Evolutionary conservation across 2,113 vertebrate species (phyloP), one percentile per base, ranked within the genome.

Genomic region (Saguinus midas): DNA sequence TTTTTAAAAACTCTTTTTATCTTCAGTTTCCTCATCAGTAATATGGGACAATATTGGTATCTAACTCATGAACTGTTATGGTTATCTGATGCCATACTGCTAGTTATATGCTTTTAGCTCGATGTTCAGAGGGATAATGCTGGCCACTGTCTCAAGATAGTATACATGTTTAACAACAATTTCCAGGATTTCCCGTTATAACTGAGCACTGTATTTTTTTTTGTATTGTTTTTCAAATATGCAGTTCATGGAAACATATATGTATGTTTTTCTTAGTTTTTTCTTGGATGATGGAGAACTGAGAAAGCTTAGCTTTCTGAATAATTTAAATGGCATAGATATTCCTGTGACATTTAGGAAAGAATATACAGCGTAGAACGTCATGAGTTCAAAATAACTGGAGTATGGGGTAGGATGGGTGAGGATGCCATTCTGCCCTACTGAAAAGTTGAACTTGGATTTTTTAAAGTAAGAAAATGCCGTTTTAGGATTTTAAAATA

Each of bases 401-500:
- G 43, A 64, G 8, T 25, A 40, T n/a, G 8, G n/a, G 16, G 20
- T 73, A 37, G 37, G 48, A 32, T 72, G 37, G 55, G 20, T 45
- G 18, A 87, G 8, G 64, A 83, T 66, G 68, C 16, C 55, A 35
- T 80, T 85, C n/a, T 93, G 45, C 93, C 2, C 61, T 82, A 29
- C 29, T 1, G 8, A 93, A 79, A 97, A 94, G 35, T 29, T 57
- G 37, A 72, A 64, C 82, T 76, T 93, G 9, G 14, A 40, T 82
- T 84, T 61, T 95, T 82, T 32, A 23, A 73, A 91, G 50, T 50
- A 21, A 81, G 64, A 29, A 80, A 90, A 76, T 52, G 3, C 76
- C 45, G 3, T 84, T 87, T 87, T 75, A 94, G n/a, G 25, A 40
- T 75, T 95, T 87, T 92, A 32, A 92, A 95, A 95, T 76, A 37